Percentiles rank a stretch among this genome's conserved stretches.
phyloP scores from a whole-genome alignment of 2,888 invertebrate genomes.

The Nezara viridula region DNA sequence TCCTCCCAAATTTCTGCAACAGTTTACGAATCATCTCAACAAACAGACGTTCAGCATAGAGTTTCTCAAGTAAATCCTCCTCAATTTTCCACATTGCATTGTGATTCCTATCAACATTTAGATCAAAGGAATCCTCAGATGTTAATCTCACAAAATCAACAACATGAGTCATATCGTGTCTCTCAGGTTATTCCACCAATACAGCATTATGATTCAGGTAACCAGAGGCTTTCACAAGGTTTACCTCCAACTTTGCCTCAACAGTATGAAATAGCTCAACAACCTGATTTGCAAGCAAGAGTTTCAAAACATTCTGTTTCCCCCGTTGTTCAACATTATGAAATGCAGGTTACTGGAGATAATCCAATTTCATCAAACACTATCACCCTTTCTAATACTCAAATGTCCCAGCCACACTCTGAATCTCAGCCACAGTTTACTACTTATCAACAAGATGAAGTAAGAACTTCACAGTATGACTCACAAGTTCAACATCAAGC shows the following conservation, averaged over 20 bases:
- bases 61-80: conserved; percentile 62
- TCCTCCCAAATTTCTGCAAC: background rate
- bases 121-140: conserved; percentile 58
- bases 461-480: conserved; percentile 66
- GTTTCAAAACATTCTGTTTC: conserved; percentile 12
- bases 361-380: background rate
- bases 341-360: background rate
- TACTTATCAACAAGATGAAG: conserved; percentile 43
- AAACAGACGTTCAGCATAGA: conserved; percentile 70
- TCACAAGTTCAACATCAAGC: conserved; percentile 65
- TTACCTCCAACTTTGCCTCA: conserved; percentile 27
- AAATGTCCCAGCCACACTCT: background rate
- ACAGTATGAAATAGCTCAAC: background rate
- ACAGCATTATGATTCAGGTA: conserved; percentile 48
- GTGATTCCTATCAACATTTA: conserved; percentile 20
- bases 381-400: background rate
- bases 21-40: conserved; percentile 3
- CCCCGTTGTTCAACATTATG: conserved; percentile 14
- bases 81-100: conserved; percentile 23
- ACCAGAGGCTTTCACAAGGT: conserved; percentile 54
- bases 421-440: conserved; percentile 14
- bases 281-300: background rate
- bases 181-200: conserved; percentile 20
- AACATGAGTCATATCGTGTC: background rate
- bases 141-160: conserved; percentile 39